These are phyloP conservation scores for Anhinga rufa DNA, from an alignment of 2,113 vertebrate genomes.

Conservation along the genomic window DNA sequence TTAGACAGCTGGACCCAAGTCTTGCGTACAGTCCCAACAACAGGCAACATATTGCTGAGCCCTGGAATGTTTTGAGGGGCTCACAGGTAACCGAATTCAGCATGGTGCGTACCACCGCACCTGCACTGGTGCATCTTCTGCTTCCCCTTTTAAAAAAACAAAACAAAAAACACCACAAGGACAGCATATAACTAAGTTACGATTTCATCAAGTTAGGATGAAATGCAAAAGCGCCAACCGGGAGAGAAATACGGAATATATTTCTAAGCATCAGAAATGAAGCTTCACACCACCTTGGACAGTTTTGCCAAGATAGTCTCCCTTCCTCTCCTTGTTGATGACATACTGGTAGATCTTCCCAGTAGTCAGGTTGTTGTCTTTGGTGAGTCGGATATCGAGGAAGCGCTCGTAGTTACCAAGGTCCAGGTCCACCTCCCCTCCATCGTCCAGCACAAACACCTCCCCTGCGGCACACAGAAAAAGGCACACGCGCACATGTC, in stretches of 20 bases:
- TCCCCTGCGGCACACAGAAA: constrained; percentile 75
- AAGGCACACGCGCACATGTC: accelerated
- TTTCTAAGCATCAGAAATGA: not conserved
- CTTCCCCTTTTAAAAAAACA: not conserved
- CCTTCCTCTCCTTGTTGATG: constrained; percentile 95
- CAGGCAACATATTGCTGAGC: not conserved
- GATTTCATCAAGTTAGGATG: not conserved
- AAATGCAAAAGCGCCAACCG: not conserved
- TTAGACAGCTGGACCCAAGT: not conserved
- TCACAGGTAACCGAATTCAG: not conserved
- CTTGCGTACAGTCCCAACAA: not conserved
- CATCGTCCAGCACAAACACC: constrained; percentile 95
- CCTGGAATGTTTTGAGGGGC: not conserved
- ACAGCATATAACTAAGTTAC: not conserved
- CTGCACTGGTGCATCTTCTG: not conserved
- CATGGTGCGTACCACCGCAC: too few species aligned
- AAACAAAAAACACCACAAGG: not conserved
- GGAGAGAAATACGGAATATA: not conserved
- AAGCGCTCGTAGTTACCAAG: constrained; percentile 97
- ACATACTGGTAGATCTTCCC: constrained; percentile 98
- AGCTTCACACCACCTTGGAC: constrained; percentile 84
- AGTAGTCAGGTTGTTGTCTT: constrained; percentile 96
- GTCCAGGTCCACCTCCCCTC: constrained; percentile 96
- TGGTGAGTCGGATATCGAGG: constrained; percentile 93
- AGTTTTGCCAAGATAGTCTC: constrained; percentile 95